These are phyloP conservation scores for Porphyrio hochstetteri DNA, from an alignment of 2,113 vertebrate species.

Conservation along the genomic window DNA sequence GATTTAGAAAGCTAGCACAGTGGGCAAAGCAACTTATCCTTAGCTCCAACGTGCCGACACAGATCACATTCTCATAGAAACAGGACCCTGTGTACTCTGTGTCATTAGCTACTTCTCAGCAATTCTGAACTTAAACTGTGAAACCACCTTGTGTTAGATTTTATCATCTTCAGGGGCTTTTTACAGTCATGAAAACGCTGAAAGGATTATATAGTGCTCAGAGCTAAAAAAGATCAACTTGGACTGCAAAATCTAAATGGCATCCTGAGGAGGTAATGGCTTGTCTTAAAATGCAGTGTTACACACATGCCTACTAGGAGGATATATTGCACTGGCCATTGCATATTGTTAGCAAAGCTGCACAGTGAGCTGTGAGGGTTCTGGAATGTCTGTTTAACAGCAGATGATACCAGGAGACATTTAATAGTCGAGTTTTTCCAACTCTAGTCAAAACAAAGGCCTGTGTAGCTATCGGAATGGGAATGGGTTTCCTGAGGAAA, in stretches of 20 bases:
- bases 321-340: background rate
- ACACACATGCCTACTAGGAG: background rate
- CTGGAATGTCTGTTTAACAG: background rate
- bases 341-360: background rate
- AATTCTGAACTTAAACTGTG: background rate
- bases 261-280: background rate
- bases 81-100: background rate
- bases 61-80: background rate
- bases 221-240: background rate
- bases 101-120: background rate
- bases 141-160: background rate
- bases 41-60: background rate
- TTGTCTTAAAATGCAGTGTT: background rate
- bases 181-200: background rate
- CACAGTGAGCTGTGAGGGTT: background rate
- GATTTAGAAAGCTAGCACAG: background rate
- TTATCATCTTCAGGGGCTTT: background rate
- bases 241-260: background rate
- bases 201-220: background rate
- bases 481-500: slow-evolving; percentile 56
- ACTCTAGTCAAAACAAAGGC: slow-evolving; percentile 13
- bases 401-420: background rate
- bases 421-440: background rate
- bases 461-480: background rate
- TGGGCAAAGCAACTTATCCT: background rate